A percentile compares a stretch with the other conserved stretches of the same genome.
Evolutionary conservation across 1,140 invertebrate species (phyloP).

Genomic region (Helicoverpa zea): DNA sequence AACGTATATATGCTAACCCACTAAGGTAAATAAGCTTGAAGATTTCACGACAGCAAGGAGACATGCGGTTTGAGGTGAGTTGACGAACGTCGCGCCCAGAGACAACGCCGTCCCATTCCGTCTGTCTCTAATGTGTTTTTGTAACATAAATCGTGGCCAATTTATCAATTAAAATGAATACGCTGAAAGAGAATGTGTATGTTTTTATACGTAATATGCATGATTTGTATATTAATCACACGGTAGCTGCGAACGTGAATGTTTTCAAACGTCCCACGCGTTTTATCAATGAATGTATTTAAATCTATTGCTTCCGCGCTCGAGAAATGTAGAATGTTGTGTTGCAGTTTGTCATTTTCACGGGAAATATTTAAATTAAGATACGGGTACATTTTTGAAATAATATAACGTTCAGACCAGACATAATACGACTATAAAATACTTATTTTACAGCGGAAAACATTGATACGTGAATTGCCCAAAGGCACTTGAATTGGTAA

Average conservation of each 20-base stretch:
- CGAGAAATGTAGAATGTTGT: conserved; percentile 6
- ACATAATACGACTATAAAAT: no score
- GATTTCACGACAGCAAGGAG: conserved; percentile 6
- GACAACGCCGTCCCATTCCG: conserved; percentile 4
- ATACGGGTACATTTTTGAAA: no score
- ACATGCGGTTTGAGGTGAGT: conserved; percentile 15
- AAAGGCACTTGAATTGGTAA: no score
- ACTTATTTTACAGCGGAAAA: no score
- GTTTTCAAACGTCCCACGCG: conserved; percentile 18
- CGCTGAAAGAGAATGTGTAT: conserved; percentile 24
- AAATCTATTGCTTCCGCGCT: conserved; percentile 11
- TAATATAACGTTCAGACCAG: no score
- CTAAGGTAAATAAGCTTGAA: background rate
- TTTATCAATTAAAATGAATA: conserved; percentile 36
- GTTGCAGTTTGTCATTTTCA: conserved; percentile 12
- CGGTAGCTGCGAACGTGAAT: background rate
- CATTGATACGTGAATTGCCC: no score
- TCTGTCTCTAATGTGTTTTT: conserved; percentile 7
- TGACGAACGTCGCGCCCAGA: conserved; percentile 22
- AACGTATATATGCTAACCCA: no score
- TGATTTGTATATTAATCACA: conserved; percentile 30
- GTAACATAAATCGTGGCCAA: conserved; percentile 33
- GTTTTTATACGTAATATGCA: background rate
- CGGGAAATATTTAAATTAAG: background rate
- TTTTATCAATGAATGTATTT: conserved; percentile 33